These are phyloP conservation scores for Aplysina aerophoba DNA, from an alignment of 37 sponge, comb jelly and placozoan species.

Conservation along the genomic window DNA sequence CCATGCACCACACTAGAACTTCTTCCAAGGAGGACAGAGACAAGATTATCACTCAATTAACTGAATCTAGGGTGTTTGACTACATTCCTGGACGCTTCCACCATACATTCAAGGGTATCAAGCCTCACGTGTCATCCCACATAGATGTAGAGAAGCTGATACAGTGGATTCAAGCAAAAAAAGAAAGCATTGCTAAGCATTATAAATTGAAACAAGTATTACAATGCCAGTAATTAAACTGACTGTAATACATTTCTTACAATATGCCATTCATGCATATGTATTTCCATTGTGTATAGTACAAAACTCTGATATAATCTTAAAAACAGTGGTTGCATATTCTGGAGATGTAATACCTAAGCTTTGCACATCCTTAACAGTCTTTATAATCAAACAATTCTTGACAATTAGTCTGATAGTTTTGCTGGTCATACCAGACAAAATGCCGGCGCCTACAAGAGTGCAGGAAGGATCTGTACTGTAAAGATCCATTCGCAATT, in stretches of 20 bases:
- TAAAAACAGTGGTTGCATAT: too few species aligned
- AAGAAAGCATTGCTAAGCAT: not conserved
- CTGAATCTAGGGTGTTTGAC: constrained; percentile 41
- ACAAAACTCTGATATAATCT: too few species aligned
- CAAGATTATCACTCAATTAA: constrained; percentile 21
- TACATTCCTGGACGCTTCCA: constrained; percentile 48
- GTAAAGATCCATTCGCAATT: too few species aligned
- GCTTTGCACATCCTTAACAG: too few species aligned
- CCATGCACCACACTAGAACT: constrained; percentile 15
- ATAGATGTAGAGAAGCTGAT: not conserved
- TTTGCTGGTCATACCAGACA: too few species aligned
- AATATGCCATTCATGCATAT: not conserved
- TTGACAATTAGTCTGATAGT: too few species aligned
- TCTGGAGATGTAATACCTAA: too few species aligned
- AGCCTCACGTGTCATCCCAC: not conserved
- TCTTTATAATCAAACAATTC: too few species aligned
- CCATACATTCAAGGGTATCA: constrained; percentile 6
- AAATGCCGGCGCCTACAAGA: too few species aligned
- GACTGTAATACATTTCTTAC: not conserved
- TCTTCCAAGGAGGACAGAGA: constrained; percentile 16
- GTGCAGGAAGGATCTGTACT: too few species aligned
- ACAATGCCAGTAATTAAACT: not conserved
- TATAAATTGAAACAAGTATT: not conserved
- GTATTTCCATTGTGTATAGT: too few species aligned
- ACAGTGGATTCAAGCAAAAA: not conserved